Conservation (phyloP, 1,140 invertebrate genomes). For the Aricia agestis region DNA sequence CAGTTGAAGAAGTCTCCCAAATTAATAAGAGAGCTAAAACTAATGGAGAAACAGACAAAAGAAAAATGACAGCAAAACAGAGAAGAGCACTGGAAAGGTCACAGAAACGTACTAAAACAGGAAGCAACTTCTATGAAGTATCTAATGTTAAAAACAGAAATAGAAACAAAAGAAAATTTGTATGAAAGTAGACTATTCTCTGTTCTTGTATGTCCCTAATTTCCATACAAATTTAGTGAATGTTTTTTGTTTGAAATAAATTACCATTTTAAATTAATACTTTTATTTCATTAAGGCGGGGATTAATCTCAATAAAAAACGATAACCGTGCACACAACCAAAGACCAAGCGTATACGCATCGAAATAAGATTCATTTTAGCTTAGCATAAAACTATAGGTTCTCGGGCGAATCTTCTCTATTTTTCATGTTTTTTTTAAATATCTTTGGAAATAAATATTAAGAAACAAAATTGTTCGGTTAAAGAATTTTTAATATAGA, state of each 20-base stretch:
- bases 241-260: not conserved
- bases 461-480: no score
- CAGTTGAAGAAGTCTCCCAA: conserved; percentile 68
- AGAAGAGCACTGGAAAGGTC: conserved; percentile 84
- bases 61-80: conserved; percentile 85
- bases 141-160: conserved; percentile 95
- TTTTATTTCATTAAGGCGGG: not conserved
- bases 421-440: no score
- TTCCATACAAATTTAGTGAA: not conserved
- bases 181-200: conserved; percentile 27
- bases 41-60: conserved; percentile 40
- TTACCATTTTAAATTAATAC: not conserved
- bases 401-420: no score
- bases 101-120: conserved; percentile 89
- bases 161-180: conserved; percentile 77
- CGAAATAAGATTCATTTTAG: no score
- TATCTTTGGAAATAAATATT: no score
- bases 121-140: conserved; percentile 94
- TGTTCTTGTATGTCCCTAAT: not conserved
- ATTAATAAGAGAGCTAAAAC: conserved; percentile 46
- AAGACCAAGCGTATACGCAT: no score
- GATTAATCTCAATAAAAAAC: no score
- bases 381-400: no score
- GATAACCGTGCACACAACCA: no score
- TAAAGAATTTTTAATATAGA: no score